Evolutionary conservation across 2,113 vertebrate species (phyloP), one percentile per base, ranked within the genome.

Genomic region (Marcusenius ussheri): DNA sequence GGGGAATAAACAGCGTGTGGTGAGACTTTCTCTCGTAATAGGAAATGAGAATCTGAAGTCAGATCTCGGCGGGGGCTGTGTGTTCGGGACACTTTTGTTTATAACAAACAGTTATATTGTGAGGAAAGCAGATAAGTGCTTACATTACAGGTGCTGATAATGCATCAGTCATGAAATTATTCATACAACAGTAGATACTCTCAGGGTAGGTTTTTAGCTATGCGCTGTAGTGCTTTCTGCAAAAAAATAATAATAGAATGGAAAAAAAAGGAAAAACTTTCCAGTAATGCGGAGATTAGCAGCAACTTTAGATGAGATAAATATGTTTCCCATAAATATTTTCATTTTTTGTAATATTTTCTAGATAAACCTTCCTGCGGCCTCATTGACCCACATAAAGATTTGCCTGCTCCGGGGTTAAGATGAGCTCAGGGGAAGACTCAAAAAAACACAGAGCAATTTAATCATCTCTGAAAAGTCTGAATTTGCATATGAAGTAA

Each of bases 281-380:
- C 24, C 47, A 24, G 83, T 86, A 86, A 86, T 47, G 10, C 47
- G 1, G 83, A 86, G 45, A 86, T 86, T 86, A 86, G 83, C 46
- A 27, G 45, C 74, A 80, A 42, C 31, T 80, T 39, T 80, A 35
- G 35, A 80, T 80, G 74, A 39, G 74, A 80, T 80, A 80, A 80
- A 80, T 80, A 80, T 80, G 74, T 35, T 42, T 42, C 39, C 83
- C 83, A 46, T 85, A 24, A 85, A 85, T 85, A 85, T 85, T 85
- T 49, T 80, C 83, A 85, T 49, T 80, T 80, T 35, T 21, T 27
- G 45, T 85, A 49, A 47, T 27, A 85, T 85, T 85, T 85, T 42
- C n/a, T 85, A 85, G 83, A 85, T 85, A 85, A 85, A 49, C 35
- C 42, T 46, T 85, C 42, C 21, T 85, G 21, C 19, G 21, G 83